These are phyloP conservation scores for Nesospiza acunhae DNA, from an alignment of 2,113 vertebrate species.

Conservation along the genomic window DNA sequence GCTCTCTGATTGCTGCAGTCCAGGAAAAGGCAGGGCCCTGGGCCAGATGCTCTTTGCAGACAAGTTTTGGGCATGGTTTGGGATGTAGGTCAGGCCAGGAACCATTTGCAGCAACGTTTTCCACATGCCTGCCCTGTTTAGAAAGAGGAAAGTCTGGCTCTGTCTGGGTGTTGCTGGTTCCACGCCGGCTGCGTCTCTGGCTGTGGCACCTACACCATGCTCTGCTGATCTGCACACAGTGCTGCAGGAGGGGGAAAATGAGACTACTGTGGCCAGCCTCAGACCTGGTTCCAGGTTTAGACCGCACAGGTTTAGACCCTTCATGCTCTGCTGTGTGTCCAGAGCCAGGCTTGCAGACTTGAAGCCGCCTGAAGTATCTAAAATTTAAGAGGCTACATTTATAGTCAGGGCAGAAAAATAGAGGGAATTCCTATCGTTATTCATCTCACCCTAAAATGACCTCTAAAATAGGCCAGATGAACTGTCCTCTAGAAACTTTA, in stretches of 20 bases:
- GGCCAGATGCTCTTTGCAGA: not conserved
- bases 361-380: not conserved
- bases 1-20: not conserved
- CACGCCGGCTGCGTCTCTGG: fast-evolving
- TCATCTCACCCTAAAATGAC: not conserved
- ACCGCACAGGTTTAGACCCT: not conserved
- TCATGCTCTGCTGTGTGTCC: not conserved
- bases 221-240: not conserved
- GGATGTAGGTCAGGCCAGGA: slow-evolving; percentile 2
- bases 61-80: not conserved
- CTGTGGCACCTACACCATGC: fast-evolving
- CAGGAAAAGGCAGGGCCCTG: not conserved
- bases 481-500: not conserved
- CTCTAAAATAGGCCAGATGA: not conserved
- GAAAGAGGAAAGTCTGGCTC: not conserved
- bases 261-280: not conserved
- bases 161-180: not conserved
- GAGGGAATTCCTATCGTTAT: not conserved
- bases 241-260: not conserved
- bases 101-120: not conserved
- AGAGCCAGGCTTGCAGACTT: not conserved
- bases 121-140: not conserved
- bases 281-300: not conserved
- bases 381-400: not conserved
- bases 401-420: not conserved